Base-by-base conservation (phyloP, 2,888 invertebrate genomes). In the Bombylius major region DNA sequence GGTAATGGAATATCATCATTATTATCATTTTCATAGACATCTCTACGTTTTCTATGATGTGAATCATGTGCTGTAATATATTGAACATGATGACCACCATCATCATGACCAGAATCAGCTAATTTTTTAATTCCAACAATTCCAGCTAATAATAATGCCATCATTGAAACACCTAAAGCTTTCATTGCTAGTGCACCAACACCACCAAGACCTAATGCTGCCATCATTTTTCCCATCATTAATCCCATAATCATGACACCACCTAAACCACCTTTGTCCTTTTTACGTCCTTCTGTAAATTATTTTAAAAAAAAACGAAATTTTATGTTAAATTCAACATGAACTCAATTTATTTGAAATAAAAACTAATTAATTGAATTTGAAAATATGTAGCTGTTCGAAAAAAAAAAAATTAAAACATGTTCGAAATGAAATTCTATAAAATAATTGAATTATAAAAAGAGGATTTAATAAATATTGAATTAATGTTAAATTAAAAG, bases 141-240 rank as follows among this genome's bases (percentile, higher is more conserved):
- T n/a, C 82, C 78, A 47, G 89, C 84, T 56, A 89, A 74, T 81
- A 88, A 80, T 12, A 89, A 71, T 0, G 89, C 89, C 56, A 88
- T 69, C 1, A 85, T 83, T 50, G 88, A 84, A 6, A 82, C 78
- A 62, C 83, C 82, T 53, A 85, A 66, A 0, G 85, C 85, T 75
- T 89, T 89, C 84, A 88, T 84, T 32, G 89, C 86, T 1, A 89
- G 70, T 0, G 87, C 79, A 61, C 84, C 88, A 4, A 89, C 75
- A 13, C 86, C 86, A 42, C 87, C 87, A 11, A 89, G 78, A 47
- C 87, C 87, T 54, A 87, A 76, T 0, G 87, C 85, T 0, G 86
- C 86, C 66, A 89, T 72, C 67, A 84, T 83, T 69, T 88, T 89
- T 56, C 84, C 87, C 75, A 87, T 84, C 85, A 88, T 84, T 60